phyloP scores from a whole-genome alignment of 1,140 invertebrate species.

The Chionoecetes opilio region DNA sequence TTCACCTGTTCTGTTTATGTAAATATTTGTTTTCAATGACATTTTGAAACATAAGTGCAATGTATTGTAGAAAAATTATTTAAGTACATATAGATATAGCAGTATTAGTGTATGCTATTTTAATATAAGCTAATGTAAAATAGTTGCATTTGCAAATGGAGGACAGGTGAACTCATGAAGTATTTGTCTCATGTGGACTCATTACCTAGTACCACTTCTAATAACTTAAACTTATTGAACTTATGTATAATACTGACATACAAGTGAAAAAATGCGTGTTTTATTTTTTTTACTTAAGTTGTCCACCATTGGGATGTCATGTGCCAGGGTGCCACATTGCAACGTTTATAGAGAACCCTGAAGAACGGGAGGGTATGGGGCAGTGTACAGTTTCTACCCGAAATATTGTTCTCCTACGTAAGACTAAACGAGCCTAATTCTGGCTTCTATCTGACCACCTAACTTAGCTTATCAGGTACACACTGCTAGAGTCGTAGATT shows the following conservation, averaged over 20 bases:
- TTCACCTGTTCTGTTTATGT: constrained; percentile 69
- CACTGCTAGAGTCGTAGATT: not conserved
- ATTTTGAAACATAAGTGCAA: constrained; percentile 67
- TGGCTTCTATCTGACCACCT: not conserved
- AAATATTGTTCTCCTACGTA: not conserved
- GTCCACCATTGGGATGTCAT: not conserved
- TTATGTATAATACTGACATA: constrained; percentile 62
- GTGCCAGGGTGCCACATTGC: not conserved
- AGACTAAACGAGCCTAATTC: not conserved
- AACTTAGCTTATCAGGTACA: not conserved
- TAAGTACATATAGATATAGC: constrained; percentile 68
- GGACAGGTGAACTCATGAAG: constrained; percentile 73
- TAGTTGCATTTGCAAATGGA: constrained; percentile 60
- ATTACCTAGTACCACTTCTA: constrained; percentile 72
- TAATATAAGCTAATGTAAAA: constrained; percentile 69
- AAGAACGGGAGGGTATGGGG: not conserved
- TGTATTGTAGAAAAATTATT: constrained; percentile 68
- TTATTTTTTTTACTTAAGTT: constrained; percentile 47
- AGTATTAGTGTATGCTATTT: constrained; percentile 72
- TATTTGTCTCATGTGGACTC: constrained; percentile 69
- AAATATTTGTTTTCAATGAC: constrained; percentile 69
- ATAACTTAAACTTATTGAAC: constrained; percentile 69
- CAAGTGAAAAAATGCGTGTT: constrained; percentile 59
- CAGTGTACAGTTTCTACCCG: not conserved
- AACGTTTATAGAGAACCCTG: not conserved